phyloP scores from a whole-genome alignment of 2,888 invertebrate genomes.

The Geophilus truncorum region DNA sequence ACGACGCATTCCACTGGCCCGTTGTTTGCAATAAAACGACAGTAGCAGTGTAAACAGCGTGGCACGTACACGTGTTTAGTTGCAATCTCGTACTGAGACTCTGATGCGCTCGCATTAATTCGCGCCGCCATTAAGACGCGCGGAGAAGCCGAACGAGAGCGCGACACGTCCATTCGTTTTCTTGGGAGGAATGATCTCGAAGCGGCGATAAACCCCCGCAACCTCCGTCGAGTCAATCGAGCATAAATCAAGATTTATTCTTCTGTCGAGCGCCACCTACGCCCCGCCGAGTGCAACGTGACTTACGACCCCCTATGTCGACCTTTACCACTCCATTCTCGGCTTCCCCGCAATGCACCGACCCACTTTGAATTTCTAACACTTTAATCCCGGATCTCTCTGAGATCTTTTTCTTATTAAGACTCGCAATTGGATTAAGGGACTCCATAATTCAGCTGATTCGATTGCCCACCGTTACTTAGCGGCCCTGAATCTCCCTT shows the following conservation, averaged over 20 bases:
- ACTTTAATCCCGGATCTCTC: neutral
- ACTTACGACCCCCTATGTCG: neutral
- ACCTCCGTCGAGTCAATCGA: neutral
- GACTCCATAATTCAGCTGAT: neutral
- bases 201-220: neutral
- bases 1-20: slow-evolving; percentile 1
- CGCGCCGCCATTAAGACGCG: neutral
- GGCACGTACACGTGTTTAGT: slow-evolving; percentile 8
- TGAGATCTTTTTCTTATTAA: neutral
- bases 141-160: neutral
- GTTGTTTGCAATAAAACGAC: slow-evolving; percentile 13
- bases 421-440: neutral
- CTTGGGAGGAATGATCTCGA: neutral
- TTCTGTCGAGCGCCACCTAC: neutral
- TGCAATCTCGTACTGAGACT: neutral
- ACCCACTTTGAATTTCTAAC: neutral
- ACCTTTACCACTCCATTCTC: slow-evolving; percentile 13
- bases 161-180: neutral
- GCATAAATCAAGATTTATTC: slow-evolving; percentile 23
- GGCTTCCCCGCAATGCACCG: too few relatives aligned
- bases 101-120: neutral
- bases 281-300: neutral
- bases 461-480: too few relatives aligned
- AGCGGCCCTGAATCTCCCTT: too few relatives aligned
- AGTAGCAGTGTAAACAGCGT: slow-evolving; percentile 4